Conservation (phyloP, 2,888 invertebrate species). For the Drosophila falleni region DNA sequence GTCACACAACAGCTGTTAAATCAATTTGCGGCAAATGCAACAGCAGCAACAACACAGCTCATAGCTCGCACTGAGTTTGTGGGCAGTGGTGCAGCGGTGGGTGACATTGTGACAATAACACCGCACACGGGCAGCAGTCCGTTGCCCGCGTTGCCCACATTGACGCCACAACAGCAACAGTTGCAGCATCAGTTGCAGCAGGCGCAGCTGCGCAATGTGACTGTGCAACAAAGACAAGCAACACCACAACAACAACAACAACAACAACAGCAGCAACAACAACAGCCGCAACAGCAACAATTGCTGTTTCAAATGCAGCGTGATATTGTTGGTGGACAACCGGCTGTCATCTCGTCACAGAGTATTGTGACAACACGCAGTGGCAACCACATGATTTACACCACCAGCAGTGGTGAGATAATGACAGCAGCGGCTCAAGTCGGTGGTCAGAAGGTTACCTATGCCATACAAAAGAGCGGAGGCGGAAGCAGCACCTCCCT, state of each 20-base stretch:
- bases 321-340: constrained; percentile 68
- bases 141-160: constrained; percentile 64
- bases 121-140: constrained; percentile 67
- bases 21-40: constrained; percentile 51
- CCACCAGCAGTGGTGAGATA: constrained; percentile 78
- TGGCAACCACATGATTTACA: constrained; percentile 83
- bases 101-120: constrained; percentile 68
- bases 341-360: constrained; percentile 54
- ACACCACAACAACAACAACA: constrained; percentile 63
- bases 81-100: constrained; percentile 60
- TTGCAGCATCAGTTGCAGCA: constrained; percentile 74
- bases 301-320: constrained; percentile 81
- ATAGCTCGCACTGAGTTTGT: constrained; percentile 65
- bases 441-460: constrained; percentile 81
- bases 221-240: constrained; percentile 73
- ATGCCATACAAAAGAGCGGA: constrained; percentile 70
- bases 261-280: constrained; percentile 50
- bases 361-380: constrained; percentile 70
- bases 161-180: constrained; percentile 72
- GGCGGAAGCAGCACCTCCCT: constrained; percentile 63
- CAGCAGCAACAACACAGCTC: constrained; percentile 54
- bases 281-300: constrained; percentile 73
- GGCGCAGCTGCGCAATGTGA: constrained; percentile 79
- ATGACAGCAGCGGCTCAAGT: constrained; percentile 60
- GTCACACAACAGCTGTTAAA: constrained; percentile 56